These are phyloP conservation scores for Discoglossus pictus DNA, from an alignment of 2,797 vertebrate species.

Conservation along the genomic window DNA sequence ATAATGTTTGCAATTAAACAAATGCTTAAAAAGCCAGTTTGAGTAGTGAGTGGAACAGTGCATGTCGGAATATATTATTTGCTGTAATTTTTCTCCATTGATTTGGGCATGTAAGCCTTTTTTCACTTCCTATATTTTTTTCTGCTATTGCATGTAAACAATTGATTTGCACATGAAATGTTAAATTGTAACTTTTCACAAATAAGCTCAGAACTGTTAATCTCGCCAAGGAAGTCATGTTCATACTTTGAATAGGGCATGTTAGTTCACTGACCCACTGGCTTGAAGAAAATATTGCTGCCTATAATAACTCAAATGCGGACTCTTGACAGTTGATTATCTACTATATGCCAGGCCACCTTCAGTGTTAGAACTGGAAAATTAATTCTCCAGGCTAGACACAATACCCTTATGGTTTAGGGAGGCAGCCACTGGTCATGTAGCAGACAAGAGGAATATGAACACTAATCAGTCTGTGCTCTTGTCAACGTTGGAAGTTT, in stretches of 20 bases:
- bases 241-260: conserved; percentile 8
- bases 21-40: too few relatives aligned
- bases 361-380: conserved; percentile 42
- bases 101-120: too few relatives aligned
- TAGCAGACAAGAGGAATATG: conserved; percentile 30
- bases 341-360: conserved; percentile 49
- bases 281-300: conserved; percentile 47
- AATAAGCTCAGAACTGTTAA: background rate
- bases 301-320: conserved; percentile 35
- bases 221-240: conserved; percentile 1
- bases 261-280: conserved; percentile 49
- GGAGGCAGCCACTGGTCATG: conserved; percentile 42
- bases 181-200: too few relatives aligned
- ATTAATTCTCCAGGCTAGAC: conserved; percentile 42
- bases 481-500: conserved; percentile 28
- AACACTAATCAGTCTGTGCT: conserved; percentile 29
- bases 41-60: too few relatives aligned
- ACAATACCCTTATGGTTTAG: conserved; percentile 30
- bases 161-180: too few relatives aligned
- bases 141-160: too few relatives aligned
- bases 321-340: conserved; percentile 51
- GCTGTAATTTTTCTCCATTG: too few relatives aligned
- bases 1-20: too few relatives aligned
- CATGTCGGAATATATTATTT: too few relatives aligned
- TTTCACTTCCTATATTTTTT: too few relatives aligned